Base-by-base conservation (phyloP, 2,888 invertebrate species). In the Andrena dorsata region DNA sequence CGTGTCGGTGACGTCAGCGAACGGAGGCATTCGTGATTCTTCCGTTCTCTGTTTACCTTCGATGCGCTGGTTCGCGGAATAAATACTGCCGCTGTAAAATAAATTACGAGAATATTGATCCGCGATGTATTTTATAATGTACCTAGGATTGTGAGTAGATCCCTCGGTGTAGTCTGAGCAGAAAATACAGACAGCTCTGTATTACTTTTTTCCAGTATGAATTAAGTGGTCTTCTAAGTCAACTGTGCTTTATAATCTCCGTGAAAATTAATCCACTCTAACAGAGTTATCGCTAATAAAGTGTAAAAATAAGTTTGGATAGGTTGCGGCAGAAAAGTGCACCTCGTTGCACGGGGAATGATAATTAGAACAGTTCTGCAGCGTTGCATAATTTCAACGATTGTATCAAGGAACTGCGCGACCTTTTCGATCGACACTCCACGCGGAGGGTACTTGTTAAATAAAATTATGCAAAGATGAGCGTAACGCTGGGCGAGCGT, bases 391-490 rank as follows among this genome's bases (percentile, higher is more conserved):
- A 71, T 72, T 72, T 41, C 41, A 47, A 65, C 16, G 35, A 32
- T 26, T 20, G 20, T 2, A n/a, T 6, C 23, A 10, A 49, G 49
- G 35, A 30, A 8, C 10, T 8, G 16, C 10, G 58, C 7, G n/a
- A 56, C 71, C 13, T 26, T 35, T 20, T 65, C 23, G 26, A 65
- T 79, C 47, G 53, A 6, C 30, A 30, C 61, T 56, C 26, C 61
- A 60, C 41, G 8, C 69, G 10, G 28, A 28, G 51, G 63, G 23
- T 61, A n/a, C 73, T 70, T 23, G 80, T 83, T 80, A 83, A 73
- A 76, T 66, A 83, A 76, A 84, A 84, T 80, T 80, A 83, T 66
- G 72, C 66, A 82, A 74, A 82, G 70, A 77, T 51, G 65, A 70
- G 65, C 76, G 70, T 60, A 82, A 64, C 41, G 63, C 51, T 56